phyloP scores from a whole-genome alignment of 2,888 invertebrate genomes.

The Drosophila picticornis region DNA sequence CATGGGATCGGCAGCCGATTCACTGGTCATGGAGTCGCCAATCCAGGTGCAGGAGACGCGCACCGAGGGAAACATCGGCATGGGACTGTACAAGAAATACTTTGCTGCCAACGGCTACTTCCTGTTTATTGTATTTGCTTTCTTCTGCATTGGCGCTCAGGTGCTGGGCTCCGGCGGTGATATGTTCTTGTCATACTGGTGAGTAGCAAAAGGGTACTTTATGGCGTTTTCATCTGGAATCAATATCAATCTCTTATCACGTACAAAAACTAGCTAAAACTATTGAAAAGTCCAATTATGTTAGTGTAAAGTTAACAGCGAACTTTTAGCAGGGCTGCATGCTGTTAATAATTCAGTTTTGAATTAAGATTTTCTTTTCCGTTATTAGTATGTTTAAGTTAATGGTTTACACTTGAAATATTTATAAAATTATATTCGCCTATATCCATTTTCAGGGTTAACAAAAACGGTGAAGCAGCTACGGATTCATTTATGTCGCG shows the following conservation, averaged over 20 bases:
- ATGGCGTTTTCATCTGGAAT: background rate
- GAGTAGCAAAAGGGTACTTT: conserved; percentile 28
- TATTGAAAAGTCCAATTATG: background rate
- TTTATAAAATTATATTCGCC: too few species aligned
- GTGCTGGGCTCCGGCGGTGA: conserved; percentile 90
- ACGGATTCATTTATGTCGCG: conserved; percentile 67
- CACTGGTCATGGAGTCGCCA: conserved; percentile 83
- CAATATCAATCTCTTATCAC: background rate
- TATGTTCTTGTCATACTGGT: conserved; percentile 92
- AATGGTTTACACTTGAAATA: background rate
- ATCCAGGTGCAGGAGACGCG: conserved; percentile 87
- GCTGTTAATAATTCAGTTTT: background rate
- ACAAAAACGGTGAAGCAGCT: conserved; percentile 69
- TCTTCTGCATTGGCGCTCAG: conserved; percentile 90
- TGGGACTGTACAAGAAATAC: conserved; percentile 89
- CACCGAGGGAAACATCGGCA: conserved; percentile 88
- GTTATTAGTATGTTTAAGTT: background rate
- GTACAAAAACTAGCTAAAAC: background rate
- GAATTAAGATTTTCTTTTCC: background rate
- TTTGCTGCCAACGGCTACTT: conserved; percentile 89
- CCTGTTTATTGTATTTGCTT: conserved; percentile 87
- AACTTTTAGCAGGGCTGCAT: background rate
- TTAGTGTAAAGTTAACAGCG: background rate
- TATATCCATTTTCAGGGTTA: conserved; percentile 65
- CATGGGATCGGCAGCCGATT: conserved; percentile 86